Conservation (phyloP, 2,113 vertebrate species). For the Zonotrichia leucophrys region DNA sequence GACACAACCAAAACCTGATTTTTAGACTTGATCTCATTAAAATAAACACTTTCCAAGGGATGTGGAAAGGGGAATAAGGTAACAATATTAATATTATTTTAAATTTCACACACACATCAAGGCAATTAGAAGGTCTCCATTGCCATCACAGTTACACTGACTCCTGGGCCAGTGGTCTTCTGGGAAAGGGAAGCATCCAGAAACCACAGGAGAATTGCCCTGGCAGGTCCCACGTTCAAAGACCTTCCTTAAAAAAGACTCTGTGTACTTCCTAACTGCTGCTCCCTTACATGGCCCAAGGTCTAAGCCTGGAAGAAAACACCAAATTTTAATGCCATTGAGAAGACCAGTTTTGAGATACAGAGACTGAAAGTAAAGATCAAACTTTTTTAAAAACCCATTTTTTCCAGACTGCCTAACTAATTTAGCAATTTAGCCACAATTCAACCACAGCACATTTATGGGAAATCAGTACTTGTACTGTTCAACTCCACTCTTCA, state of each 20-base stretch:
- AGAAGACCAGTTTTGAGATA: not conserved
- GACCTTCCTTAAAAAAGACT: not conserved
- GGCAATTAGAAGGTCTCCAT: not conserved
- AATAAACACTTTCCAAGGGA: not conserved
- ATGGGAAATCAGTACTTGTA: not conserved
- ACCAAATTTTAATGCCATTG: not conserved
- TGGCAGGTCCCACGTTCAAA: fast-evolving
- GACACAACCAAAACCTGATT: not conserved
- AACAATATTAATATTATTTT: not conserved
- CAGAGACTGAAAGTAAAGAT: not conserved
- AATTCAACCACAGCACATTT: not conserved
- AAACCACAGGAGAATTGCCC: not conserved
- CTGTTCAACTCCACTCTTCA: not conserved
- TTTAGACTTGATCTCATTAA: not conserved
- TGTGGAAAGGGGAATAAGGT: not conserved
- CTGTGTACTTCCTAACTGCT: not conserved
- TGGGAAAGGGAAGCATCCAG: not conserved
- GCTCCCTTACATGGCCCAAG: not conserved
- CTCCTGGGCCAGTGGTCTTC: not conserved
- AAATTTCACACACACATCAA: not conserved
- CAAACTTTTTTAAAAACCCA: not conserved
- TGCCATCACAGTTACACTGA: not conserved
- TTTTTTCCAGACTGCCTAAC: not conserved
- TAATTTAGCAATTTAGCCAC: not conserved
- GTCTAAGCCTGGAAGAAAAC: not conserved